A percentile compares a stretch with the other conserved stretches of the same genome.
Evolutionary conservation across 2,113 vertebrate species (phyloP).

Genomic region (Phyllostomus hastatus): DNA sequence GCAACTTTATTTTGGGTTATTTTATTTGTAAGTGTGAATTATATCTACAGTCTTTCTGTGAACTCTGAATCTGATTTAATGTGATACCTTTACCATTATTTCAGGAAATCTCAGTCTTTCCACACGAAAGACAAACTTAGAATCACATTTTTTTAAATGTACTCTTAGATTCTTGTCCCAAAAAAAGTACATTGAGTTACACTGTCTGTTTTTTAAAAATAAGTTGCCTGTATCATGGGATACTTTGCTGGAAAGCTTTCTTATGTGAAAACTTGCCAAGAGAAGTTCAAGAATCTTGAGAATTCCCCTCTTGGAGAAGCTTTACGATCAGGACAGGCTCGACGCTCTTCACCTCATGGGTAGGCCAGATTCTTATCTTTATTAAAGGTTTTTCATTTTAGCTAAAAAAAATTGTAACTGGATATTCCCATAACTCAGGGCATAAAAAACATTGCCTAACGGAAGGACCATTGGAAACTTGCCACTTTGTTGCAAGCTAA

Average conservation of each 20-base stretch:
- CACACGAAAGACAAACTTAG: slow-evolving; percentile 15
- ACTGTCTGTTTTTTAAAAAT: slow-evolving; percentile 61
- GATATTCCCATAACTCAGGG: not conserved
- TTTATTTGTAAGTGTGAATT: slow-evolving; percentile 14
- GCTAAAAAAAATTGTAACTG: not conserved
- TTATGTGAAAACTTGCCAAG: slow-evolving; percentile 89
- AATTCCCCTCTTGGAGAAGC: slow-evolving; percentile 92
- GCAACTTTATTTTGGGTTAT: slow-evolving; percentile 9
- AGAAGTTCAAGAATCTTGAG: slow-evolving; percentile 92
- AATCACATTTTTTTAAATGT: not conserved
- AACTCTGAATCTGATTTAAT: not conserved
- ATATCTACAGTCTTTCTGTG: not conserved
- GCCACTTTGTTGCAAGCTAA: not conserved
- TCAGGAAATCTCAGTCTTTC: not conserved
- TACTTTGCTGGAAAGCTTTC: slow-evolving; percentile 92
- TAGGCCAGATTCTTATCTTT: slow-evolving; percentile 74
- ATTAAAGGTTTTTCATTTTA: slow-evolving; percentile 10
- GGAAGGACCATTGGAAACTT: not conserved
- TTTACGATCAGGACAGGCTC: slow-evolving; percentile 85
- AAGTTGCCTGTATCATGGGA: slow-evolving; percentile 92
- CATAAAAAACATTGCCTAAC: not conserved
- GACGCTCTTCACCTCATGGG: slow-evolving; percentile 73
- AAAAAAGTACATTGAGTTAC: not conserved
- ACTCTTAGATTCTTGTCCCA: not conserved
- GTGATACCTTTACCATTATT: not conserved